Conservation (phyloP, 1,140 invertebrate genomes). For the Trichonephila clavipes region DNA sequence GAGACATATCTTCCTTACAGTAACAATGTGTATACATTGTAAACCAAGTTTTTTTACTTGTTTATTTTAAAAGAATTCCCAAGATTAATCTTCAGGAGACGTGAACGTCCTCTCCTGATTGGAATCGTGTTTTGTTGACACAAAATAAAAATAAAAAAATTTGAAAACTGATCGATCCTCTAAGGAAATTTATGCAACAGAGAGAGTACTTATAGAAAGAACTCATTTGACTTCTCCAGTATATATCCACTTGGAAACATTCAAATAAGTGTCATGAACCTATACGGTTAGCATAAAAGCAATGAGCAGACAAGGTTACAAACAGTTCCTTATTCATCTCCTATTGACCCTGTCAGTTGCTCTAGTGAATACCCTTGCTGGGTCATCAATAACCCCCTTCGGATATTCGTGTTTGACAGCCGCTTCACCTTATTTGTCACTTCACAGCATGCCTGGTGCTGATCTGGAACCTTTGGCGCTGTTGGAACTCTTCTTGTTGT, state of each 20-base stretch:
- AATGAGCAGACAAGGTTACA: background rate
- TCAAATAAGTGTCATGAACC: background rate
- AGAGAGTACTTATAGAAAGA: background rate
- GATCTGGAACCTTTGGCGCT: conserved; percentile 41
- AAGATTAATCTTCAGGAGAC: background rate
- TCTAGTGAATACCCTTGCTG: background rate
- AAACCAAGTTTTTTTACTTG: background rate
- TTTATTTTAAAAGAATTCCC: background rate
- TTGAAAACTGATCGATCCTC: background rate
- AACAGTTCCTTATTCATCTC: conserved; percentile 17
- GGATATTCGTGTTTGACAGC: conserved; percentile 35
- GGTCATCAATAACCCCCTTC: conserved; percentile 58
- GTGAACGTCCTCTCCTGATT: background rate
- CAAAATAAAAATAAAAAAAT: background rate
- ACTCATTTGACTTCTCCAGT: background rate
- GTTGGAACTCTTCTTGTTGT: conserved; percentile 6
- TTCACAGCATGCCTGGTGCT: conserved; percentile 49
- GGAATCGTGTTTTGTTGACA: background rate
- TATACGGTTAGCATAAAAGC: background rate
- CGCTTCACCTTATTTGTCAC: conserved; percentile 66
- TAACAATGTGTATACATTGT: no score
- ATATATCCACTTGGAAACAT: background rate
- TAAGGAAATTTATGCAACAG: background rate
- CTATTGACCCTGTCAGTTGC: conserved; percentile 26
- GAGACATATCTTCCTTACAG: no score